Conservation (phyloP, 2,888 invertebrate genomes). For the Oxycera nigricornis region DNA sequence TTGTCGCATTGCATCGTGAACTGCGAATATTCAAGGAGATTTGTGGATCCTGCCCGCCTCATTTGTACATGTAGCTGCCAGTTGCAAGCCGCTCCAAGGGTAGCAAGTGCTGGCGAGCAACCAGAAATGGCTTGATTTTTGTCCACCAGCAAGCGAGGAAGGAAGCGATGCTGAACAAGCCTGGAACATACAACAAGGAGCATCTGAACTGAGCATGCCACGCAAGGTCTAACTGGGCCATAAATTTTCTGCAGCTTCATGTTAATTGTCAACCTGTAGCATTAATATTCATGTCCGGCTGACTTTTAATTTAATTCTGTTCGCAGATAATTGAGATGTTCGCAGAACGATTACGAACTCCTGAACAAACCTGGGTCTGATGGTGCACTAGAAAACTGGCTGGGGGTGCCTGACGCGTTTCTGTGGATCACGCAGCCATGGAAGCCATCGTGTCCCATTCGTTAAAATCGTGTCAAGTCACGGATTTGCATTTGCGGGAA, state of each 20-base stretch:
- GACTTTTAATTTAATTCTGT: conserved; percentile 50
- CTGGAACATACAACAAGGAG: conserved; percentile 32
- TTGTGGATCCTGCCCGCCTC: conserved; percentile 16
- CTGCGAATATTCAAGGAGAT: conserved; percentile 8
- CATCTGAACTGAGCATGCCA: conserved; percentile 23
- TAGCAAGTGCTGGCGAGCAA: conserved; percentile 5
- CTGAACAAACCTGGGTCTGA: conserved; percentile 11
- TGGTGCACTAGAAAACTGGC: background rate
- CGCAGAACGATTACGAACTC: conserved; percentile 30
- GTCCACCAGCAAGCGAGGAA: background rate
- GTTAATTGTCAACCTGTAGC: conserved; percentile 50
- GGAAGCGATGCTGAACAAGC: background rate
- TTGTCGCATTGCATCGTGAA: conserved; percentile 4
- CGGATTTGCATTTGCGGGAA: background rate
- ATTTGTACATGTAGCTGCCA: background rate
- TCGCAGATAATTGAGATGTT: conserved; percentile 43
- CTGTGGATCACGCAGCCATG: background rate
- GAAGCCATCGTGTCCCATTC: conserved; percentile 21
- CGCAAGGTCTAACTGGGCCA: conserved; percentile 33
- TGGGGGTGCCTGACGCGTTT: conserved; percentile 6
- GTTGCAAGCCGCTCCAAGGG: background rate
- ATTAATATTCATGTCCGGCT: conserved; percentile 51
- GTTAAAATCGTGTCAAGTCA: conserved; percentile 19
- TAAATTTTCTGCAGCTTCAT: conserved; percentile 44
- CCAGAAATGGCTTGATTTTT: background rate